Percentiles rank a stretch among this genome's conserved stretches.
Conservation (phyloP, 2,113 vertebrate genomes). For the Coptodon rendalli region DNA sequence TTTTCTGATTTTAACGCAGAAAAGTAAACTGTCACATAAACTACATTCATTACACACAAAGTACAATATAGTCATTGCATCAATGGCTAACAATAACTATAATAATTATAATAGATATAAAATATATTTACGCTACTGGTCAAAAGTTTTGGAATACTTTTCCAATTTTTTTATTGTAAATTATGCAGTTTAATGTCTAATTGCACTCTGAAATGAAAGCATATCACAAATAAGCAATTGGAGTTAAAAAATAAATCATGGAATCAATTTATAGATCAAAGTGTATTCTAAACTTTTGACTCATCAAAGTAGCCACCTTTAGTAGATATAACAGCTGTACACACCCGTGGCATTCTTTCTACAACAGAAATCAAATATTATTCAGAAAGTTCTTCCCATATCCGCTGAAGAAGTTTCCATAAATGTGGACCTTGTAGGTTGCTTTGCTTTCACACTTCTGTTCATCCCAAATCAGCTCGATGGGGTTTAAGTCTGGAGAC, state of each 20-base stretch:
- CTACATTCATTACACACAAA: not conserved
- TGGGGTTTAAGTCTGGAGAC: not conserved
- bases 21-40: not conserved
- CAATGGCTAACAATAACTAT: not conserved
- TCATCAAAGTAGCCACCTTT: not conserved
- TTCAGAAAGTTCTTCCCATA: not conserved
- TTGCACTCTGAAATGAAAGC: not conserved
- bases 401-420: not conserved
- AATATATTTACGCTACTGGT: not conserved
- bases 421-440: not conserved
- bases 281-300: rapidly evolving
- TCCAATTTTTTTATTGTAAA: not conserved
- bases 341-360: rapidly evolving
- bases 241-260: not conserved
- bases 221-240: rapidly evolving
- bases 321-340: not conserved
- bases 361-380: not conserved
- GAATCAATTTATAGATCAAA: not conserved
- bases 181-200: rapidly evolving
- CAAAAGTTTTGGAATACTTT: rapidly evolving
- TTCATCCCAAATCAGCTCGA: not conserved
- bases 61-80: not conserved
- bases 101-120: not conserved
- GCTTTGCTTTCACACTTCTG: not conserved
- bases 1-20: rapidly evolving